A percentile compares a stretch with the other conserved stretches of the same genome.
phyloP scores from a whole-genome alignment of 2,888 invertebrate species.

The Nomada fucata region DNA sequence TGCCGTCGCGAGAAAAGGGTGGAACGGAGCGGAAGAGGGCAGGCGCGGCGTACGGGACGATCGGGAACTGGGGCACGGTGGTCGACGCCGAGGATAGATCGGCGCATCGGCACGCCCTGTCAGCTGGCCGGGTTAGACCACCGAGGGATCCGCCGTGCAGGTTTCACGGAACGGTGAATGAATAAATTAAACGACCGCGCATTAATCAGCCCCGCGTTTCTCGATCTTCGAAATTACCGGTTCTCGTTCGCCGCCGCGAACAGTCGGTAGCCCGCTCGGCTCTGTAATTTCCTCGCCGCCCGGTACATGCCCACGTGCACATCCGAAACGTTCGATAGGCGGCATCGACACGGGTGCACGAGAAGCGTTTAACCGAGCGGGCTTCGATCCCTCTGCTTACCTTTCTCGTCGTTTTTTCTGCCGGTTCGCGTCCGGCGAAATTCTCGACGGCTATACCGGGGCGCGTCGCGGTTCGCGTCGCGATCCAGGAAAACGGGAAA shows the following conservation, averaged over 20 bases:
- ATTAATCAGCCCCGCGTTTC: constrained; percentile 78
- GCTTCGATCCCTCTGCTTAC: not conserved
- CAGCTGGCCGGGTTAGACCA: constrained; percentile 66
- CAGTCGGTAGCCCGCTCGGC: constrained; percentile 68
- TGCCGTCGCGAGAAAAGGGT: no score
- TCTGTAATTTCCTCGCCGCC: constrained; percentile 82
- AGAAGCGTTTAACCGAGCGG: constrained; percentile 12
- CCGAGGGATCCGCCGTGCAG: constrained; percentile 52
- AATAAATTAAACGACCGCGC: constrained; percentile 78
- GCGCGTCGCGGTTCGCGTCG: no score
- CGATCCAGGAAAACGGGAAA: no score
- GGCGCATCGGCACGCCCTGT: constrained; percentile 54
- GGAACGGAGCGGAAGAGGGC: not conserved
- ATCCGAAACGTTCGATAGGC: constrained; percentile 38
- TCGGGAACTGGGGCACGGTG: constrained; percentile 10
- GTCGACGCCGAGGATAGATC: not conserved
- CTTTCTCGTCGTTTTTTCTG: not conserved
- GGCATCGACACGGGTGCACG: constrained; percentile 19
- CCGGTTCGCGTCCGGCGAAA: no score
- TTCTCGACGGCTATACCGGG: no score
- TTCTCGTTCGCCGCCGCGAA: constrained; percentile 65
- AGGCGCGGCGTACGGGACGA: constrained; percentile 18
- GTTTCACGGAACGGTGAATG: constrained; percentile 71
- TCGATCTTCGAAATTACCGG: constrained; percentile 76
- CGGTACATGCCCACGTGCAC: constrained; percentile 68